phyloP scores from a whole-genome alignment of 2,888 invertebrate genomes.

The Balanococcus diminutus region DNA sequence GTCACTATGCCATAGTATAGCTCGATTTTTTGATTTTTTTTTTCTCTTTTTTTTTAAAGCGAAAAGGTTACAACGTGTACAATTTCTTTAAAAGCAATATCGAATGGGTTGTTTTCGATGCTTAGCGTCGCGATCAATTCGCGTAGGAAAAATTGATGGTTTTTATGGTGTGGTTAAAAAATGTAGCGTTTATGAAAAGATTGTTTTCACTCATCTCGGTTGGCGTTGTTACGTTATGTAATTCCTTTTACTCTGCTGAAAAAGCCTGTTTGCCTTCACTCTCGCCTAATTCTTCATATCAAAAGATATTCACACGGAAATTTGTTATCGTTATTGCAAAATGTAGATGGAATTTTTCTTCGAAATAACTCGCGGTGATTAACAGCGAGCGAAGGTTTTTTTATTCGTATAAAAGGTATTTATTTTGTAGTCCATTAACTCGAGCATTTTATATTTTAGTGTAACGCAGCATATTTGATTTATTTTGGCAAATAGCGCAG shows the following conservation, averaged over 20 bases:
- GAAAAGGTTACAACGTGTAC: slow-evolving; percentile 1
- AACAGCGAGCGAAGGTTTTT: not conserved
- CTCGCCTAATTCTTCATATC: not conserved
- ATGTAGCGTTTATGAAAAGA: not conserved
- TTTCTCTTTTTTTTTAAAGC: not conserved
- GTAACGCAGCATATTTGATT: slow-evolving; percentile 14
- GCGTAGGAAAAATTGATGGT: not conserved
- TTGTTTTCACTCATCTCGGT: not conserved
- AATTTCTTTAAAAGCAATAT: not conserved
- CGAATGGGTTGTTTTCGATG: slow-evolving; percentile 1
- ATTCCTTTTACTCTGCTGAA: not conserved
- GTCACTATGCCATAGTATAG: not conserved
- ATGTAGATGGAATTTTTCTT: not conserved
- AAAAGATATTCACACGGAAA: not conserved
- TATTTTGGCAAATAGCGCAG: slow-evolving; percentile 20
- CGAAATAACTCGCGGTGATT: not conserved
- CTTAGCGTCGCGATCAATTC: not conserved
- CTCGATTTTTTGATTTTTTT: not conserved
- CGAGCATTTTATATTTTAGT: slow-evolving; percentile 8
- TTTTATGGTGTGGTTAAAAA: not conserved
- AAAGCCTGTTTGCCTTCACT: not conserved
- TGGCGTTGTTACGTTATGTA: not conserved
- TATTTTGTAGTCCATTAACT: not conserved
- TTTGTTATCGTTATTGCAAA: not conserved
- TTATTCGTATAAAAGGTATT: not conserved